Conservation (phyloP, 2,113 vertebrate genomes). For the Galbula dea region DNA sequence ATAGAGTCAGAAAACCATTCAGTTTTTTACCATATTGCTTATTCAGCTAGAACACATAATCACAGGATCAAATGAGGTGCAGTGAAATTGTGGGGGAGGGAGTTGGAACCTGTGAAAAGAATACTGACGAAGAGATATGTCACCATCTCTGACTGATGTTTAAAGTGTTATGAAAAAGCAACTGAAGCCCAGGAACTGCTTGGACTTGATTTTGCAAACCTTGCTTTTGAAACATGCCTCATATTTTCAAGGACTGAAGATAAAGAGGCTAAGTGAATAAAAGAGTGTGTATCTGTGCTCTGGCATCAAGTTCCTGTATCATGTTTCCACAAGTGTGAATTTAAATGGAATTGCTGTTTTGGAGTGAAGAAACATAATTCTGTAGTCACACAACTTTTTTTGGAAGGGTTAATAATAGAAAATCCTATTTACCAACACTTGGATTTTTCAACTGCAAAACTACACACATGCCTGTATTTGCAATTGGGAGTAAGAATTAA, state of each 20-base stretch:
- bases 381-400: not conserved
- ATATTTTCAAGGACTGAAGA: not conserved
- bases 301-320: fast-evolving
- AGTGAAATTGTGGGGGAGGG: not conserved
- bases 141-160: not conserved
- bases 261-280: not conserved
- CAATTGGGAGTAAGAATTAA: not conserved
- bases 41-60: not conserved
- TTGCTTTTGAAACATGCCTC: not conserved
- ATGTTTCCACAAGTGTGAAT: not conserved
- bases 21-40: not conserved
- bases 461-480: not conserved
- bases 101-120: not conserved
- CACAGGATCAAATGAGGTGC: not conserved
- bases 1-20: not conserved
- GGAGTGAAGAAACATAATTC: not conserved
- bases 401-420: not conserved
- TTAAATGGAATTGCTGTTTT: not conserved
- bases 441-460: not conserved
- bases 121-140: not conserved
- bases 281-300: not conserved
- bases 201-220: not conserved
- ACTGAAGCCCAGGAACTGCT: not conserved
- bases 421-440: not conserved
- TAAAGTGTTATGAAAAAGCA: not conserved